These are phyloP conservation scores for Ptilonorhynchus violaceus DNA, from an alignment of 2,113 vertebrate genomes.

Conservation along the genomic window DNA sequence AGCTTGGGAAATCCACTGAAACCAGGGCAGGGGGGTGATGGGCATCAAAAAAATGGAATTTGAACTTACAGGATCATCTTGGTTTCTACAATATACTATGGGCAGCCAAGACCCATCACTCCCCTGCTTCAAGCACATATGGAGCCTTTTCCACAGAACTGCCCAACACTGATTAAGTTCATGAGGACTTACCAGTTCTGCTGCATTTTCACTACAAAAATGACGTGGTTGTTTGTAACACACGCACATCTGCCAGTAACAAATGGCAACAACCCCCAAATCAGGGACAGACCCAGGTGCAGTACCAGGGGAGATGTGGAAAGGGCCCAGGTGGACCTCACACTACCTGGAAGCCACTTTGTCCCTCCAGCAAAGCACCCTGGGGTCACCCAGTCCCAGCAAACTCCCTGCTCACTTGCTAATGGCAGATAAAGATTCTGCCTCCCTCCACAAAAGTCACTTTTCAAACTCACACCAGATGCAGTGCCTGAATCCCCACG, in stretches of 20 bases:
- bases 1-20: neutral
- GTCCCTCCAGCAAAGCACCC: neutral
- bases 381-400: neutral
- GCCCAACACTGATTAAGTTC: neutral
- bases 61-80: neutral
- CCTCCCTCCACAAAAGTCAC: neutral
- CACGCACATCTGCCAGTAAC: neutral
- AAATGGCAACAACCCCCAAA: neutral
- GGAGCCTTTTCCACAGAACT: neutral
- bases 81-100: neutral
- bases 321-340: neutral
- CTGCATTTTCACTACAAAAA: neutral
- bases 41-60: neutral
- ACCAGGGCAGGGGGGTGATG: fast-evolving
- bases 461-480: neutral
- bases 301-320: neutral
- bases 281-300: neutral
- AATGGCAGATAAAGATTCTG: neutral
- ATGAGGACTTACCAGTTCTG: neutral
- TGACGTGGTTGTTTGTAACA: too few relatives aligned
- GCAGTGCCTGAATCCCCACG: fast-evolving
- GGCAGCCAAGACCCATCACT: neutral
- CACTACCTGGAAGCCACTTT: neutral
- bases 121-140: fast-evolving
- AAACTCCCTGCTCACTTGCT: neutral